Evolutionary conservation across 1,140 invertebrate species (phyloP), one percentile per base, ranked within the genome.

Genomic region (Cyclina sinensis): DNA sequence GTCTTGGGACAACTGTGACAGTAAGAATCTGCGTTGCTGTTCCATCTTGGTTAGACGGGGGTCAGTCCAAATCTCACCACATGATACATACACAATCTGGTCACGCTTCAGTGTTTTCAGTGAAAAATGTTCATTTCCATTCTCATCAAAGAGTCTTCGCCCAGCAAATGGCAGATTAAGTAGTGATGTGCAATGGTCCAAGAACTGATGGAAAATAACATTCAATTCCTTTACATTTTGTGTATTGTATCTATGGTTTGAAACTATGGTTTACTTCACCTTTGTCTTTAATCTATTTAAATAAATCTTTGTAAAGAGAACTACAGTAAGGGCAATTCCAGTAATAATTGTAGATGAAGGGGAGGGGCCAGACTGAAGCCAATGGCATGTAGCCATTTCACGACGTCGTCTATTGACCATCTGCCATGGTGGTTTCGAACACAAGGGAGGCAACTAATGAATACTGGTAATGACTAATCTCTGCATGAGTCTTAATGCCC

Each of bases 1-100:
- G 90, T 95, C 95, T n/a, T 93, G 90, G 1, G 93, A 89, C 21
- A 95, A 89, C 84, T 95, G 93, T 39, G 94, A 93, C 65, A 95
- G 89, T 12, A 94, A 86, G 74, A 93, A 89, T 54, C 94, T 84
- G 35, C 94, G 91, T 74, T 95, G 93, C 81, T 95, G 94, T 87
- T 96, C 95, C 5, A 90, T 92, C 78, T 92, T 92, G 24, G 92
- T 93, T 18, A 95, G 74, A 62, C 92, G 92, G 1, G 95, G 95
- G 85, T 95, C 94, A 30, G 89, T 91, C 95, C 95, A 96, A 5
- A 91, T 35, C 78, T 96, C 95, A n/a, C 95, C 95, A 88, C 94
- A 95, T 21, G 94, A 93, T 21, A 95, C 93, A 84, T 93, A 95
- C 32, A 95, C 93, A 57, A 95, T 35, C 76, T 95, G 92, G 76